Percentiles rank a stretch among this genome's conserved stretches.
phyloP scores from a whole-genome alignment of 2,888 invertebrate genomes.

The Protodeltote pygarga region DNA sequence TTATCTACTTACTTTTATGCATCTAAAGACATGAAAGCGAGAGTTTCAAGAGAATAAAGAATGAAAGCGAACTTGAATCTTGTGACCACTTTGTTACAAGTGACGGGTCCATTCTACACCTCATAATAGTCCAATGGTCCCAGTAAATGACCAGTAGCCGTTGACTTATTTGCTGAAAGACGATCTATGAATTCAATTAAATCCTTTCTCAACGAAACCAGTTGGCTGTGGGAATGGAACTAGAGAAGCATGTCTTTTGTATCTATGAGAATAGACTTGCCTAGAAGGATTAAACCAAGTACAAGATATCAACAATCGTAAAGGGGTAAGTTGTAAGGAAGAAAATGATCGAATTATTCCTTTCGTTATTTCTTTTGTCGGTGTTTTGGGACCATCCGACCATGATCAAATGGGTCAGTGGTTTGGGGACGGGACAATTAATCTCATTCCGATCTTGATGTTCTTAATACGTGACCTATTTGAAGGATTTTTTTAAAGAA shows the following conservation, averaged over 20 bases:
- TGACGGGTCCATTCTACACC: slow-evolving; percentile 23
- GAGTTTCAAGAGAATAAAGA: slow-evolving; percentile 7
- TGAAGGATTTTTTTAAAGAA: slow-evolving; percentile 13
- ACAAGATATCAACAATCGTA: slow-evolving; percentile 55
- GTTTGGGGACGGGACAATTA: slow-evolving; percentile 48
- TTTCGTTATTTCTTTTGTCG: slow-evolving; percentile 16
- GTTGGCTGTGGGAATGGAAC: slow-evolving; percentile 60
- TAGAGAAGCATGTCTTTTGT: slow-evolving; percentile 65
- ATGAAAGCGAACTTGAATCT: slow-evolving; percentile 15
- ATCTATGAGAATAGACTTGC: slow-evolving; percentile 68
- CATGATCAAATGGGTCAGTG: slow-evolving; percentile 45
- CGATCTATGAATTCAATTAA: slow-evolving; percentile 44
- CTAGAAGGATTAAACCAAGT: slow-evolving; percentile 60
- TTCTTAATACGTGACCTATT: slow-evolving; percentile 47
- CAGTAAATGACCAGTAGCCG: slow-evolving; percentile 31
- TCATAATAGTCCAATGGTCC: slow-evolving; percentile 27
- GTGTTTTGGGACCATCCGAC: slow-evolving; percentile 24
- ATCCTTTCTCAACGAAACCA: slow-evolving; percentile 55
- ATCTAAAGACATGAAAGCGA: not conserved
- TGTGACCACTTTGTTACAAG: slow-evolving; percentile 19
- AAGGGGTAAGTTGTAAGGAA: slow-evolving; percentile 51
- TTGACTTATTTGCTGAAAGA: slow-evolving; percentile 28
- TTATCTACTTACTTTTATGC: too few relatives aligned
- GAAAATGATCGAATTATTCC: slow-evolving; percentile 44
- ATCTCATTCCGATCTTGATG: slow-evolving; percentile 44